phyloP scores from a whole-genome alignment of 2,113 vertebrate species.

The Crotalus tigris region DNA sequence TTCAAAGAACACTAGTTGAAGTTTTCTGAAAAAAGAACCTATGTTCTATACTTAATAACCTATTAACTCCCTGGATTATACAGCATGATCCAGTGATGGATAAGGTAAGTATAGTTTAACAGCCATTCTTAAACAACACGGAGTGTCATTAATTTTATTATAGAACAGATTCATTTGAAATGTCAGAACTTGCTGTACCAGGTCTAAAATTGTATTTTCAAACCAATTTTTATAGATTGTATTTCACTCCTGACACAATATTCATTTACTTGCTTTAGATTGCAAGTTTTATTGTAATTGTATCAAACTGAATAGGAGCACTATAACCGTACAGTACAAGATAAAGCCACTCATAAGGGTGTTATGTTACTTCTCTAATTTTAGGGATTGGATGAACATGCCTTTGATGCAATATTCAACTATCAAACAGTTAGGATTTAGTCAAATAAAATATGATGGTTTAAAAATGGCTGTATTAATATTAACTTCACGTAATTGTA shows the following conservation, averaged over 20 bases:
- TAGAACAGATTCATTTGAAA: slow-evolving; percentile 72
- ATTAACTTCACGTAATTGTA: neutral
- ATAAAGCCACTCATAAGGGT: slow-evolving; percentile 14
- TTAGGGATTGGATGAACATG: neutral
- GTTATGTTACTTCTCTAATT: slow-evolving; percentile 11
- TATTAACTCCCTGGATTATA: slow-evolving; percentile 62
- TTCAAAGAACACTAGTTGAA: slow-evolving; percentile 47
- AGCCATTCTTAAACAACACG: slow-evolving; percentile 72
- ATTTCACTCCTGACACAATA: slow-evolving; percentile 73
- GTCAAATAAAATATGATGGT: neutral
- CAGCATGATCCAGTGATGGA: slow-evolving; percentile 65
- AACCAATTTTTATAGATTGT: slow-evolving; percentile 74
- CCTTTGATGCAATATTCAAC: neutral
- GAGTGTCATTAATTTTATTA: slow-evolving; percentile 71
- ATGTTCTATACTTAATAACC: slow-evolving; percentile 60
- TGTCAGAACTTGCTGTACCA: slow-evolving; percentile 72
- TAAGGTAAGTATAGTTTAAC: slow-evolving; percentile 71
- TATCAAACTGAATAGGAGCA: slow-evolving; percentile 57
- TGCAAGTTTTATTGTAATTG: slow-evolving; percentile 67
- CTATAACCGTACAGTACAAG: slow-evolving; percentile 47
- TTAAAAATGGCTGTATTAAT: neutral
- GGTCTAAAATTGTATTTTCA: slow-evolving; percentile 74
- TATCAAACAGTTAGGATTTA: neutral
- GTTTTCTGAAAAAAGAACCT: slow-evolving; percentile 56
- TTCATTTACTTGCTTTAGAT: slow-evolving; percentile 62